Conservation (phyloP, 2,888 invertebrate genomes). For the Serrognathus titanus region DNA sequence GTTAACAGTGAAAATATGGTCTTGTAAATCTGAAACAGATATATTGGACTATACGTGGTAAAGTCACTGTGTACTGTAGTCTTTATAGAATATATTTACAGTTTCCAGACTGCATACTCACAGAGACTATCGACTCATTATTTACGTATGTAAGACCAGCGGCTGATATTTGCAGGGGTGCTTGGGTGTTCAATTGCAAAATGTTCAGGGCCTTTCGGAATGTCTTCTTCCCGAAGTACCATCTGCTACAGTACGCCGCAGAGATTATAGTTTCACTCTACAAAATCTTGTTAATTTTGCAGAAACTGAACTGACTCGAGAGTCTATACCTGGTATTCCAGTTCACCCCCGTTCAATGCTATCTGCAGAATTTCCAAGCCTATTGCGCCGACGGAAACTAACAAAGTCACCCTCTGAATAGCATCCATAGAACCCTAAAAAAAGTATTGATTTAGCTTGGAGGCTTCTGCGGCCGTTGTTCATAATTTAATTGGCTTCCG, state of each 20-base stretch:
- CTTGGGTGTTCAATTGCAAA: slow-evolving; percentile 14
- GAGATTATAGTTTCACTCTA: slow-evolving; percentile 15
- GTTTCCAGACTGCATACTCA: neutral
- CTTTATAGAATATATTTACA: no score
- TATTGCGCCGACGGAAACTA: slow-evolving; percentile 4
- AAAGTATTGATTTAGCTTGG: no score
- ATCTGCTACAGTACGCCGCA: slow-evolving; percentile 14
- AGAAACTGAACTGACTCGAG: no score
- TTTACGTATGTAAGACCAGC: slow-evolving; percentile 14
- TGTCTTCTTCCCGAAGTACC: slow-evolving; percentile 15
- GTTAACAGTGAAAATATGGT: slow-evolving; percentile 13
- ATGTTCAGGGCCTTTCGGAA: slow-evolving; percentile 11
- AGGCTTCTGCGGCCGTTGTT: no score
- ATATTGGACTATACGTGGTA: no score
- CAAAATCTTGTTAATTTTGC: neutral
- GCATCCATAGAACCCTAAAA: slow-evolving; percentile 13
- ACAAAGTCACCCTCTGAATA: slow-evolving; percentile 5
- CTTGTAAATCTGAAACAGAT: slow-evolving; percentile 15
- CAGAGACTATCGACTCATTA: slow-evolving; percentile 16
- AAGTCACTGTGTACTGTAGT: no score
- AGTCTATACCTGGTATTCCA: slow-evolving; percentile 7
- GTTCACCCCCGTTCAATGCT: slow-evolving; percentile 10
- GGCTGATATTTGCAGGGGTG: slow-evolving; percentile 12
- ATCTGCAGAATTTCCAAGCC: slow-evolving; percentile 9
- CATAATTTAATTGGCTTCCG: no score